Evolutionary conservation across 2,888 invertebrate species (phyloP).

Genomic region (Limulus polyphemus): DNA sequence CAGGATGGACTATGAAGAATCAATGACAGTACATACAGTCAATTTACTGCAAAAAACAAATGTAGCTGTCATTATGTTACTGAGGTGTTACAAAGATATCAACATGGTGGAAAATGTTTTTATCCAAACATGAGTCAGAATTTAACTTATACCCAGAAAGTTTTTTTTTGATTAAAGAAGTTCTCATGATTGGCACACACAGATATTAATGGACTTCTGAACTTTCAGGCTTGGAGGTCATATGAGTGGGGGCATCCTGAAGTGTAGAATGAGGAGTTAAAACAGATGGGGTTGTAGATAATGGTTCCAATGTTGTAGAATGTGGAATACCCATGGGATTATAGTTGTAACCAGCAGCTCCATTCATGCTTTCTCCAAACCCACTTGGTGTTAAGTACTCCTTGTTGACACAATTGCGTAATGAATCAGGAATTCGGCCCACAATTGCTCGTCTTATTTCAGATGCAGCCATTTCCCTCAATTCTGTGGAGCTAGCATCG

Average conservation of each 20-base stretch:
- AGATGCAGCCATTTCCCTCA: slow-evolving; percentile 94
- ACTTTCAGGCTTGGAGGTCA: slow-evolving; percentile 62
- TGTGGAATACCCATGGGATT: slow-evolving; percentile 30
- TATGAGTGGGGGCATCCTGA: slow-evolving; percentile 69
- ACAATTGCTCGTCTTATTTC: slow-evolving; percentile 97
- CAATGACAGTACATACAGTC: no score
- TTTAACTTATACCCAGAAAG: no score
- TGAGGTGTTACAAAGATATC: no score
- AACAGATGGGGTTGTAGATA: slow-evolving; percentile 45
- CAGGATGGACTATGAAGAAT: no score
- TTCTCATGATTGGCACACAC: no score
- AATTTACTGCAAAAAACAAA: no score
- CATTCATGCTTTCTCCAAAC: slow-evolving; percentile 25
- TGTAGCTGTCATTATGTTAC: no score
- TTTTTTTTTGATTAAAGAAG: no score
- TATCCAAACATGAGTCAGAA: no score
- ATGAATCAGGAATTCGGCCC: slow-evolving; percentile 93
- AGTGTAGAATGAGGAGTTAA: slow-evolving; percentile 59
- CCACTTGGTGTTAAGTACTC: slow-evolving; percentile 51
- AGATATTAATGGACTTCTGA: slow-evolving; percentile 58
- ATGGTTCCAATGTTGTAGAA: slow-evolving; percentile 30
- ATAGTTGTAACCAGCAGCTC: slow-evolving; percentile 28
- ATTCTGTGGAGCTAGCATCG: slow-evolving; percentile 93
- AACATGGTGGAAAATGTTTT: no score
- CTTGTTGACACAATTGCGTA: slow-evolving; percentile 99